Evolutionary conservation across 2,888 invertebrate species (phyloP).

Genomic region (Eupsilia transversa): DNA sequence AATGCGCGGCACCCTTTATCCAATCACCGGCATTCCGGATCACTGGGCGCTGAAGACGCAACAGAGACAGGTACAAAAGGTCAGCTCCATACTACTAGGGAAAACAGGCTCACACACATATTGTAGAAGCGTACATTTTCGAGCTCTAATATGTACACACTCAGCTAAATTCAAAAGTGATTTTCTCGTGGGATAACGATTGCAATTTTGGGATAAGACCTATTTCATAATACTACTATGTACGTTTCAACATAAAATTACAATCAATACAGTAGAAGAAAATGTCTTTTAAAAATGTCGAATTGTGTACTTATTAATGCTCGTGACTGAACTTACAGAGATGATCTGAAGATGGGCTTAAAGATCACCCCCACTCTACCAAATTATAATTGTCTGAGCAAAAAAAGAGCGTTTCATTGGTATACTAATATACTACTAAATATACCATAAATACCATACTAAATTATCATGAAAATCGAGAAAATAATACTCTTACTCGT

Average conservation of each 20-base stretch:
- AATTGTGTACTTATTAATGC: background rate
- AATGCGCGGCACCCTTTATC: slow-evolving; percentile 81
- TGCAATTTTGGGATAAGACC: no score
- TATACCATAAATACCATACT: no score
- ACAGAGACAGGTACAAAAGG: slow-evolving; percentile 8
- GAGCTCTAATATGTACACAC: background rate
- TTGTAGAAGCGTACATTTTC: background rate
- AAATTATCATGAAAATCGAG: no score
- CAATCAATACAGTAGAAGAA: background rate
- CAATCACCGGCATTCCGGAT: slow-evolving; percentile 83
- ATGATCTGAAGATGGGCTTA: no score
- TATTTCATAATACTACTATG: background rate
- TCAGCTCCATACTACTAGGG: background rate
- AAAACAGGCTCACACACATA: background rate
- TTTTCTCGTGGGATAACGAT: no score
- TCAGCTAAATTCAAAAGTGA: no score
- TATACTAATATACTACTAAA: no score
- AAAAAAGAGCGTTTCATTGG: no score
- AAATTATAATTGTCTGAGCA: background rate
- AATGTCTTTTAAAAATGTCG: background rate
- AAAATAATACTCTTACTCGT: no score
- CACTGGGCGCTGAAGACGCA: slow-evolving; percentile 71
- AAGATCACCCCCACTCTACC: background rate
- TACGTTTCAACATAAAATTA: background rate
- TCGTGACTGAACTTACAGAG: background rate